Base-by-base conservation (phyloP, 2,797 vertebrate species). In the Betta splendens region DNA sequence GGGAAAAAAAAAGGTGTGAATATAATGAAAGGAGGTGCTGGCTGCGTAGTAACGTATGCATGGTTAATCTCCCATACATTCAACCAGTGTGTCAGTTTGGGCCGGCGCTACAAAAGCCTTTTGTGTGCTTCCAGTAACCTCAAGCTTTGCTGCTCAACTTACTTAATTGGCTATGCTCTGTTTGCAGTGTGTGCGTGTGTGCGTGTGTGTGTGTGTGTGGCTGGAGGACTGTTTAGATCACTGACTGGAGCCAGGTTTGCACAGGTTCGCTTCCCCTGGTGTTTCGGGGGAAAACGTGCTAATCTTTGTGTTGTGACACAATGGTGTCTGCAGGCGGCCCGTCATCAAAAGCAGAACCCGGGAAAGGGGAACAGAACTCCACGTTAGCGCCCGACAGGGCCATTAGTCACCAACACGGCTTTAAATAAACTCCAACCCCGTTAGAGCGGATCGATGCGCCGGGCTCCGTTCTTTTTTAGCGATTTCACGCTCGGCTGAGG, bases 51-150 rank as follows among this genome's bases (percentile, higher is more conserved):
- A 84, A 84, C 70, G 45, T 83, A 76, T 69, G 80, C 83, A 69
- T 65, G 62, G 75, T 74, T 81, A 63, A 71, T 80, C 78, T 80
- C 76, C 76, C 85, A 81, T 88, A 85, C 67, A 81, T 88, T 80
- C 75, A 77, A 53, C 51, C 68, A 51, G 57, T 75, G 57, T 83
- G 81, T 77, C 69, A 65, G 74, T 81, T 77, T 57, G 57, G 52
- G 45, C 73, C 64, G 50, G 55, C 55, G 22, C n/a, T 7, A 89
- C 87, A 89, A 89, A 82, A 81, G 83, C 77, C 75, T 75, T 89
- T 91, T 91, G 87, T 89, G 52, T 59, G 72, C 66, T 88, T 88
- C 84, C 85, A 87, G 86, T 89, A 88, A 88, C 67, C 57, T 72
- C 69, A 79, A 80, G 87, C 80, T 64, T 77, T 80, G 50, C 71